These are phyloP conservation scores for Phrynocephalus vlangalii DNA, from an alignment of 2,797 vertebrate species.

Conservation along the genomic window DNA sequence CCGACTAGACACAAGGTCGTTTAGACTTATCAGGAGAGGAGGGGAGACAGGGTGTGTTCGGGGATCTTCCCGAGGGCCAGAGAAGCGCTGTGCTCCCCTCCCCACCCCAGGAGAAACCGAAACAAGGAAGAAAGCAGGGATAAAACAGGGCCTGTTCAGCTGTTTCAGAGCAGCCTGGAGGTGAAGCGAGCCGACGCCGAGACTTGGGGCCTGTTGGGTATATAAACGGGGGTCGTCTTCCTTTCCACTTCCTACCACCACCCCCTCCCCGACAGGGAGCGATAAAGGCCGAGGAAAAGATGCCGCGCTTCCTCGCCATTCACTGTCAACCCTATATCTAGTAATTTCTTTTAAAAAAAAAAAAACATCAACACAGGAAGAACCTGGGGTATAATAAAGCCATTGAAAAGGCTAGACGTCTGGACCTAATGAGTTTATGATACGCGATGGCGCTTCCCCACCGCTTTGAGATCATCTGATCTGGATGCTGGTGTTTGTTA, in stretches of 20 bases:
- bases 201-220: conserved; percentile 63
- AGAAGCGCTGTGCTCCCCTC: conserved; percentile 50
- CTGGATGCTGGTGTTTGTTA: conserved; percentile 90
- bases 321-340: conserved; percentile 87
- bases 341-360: conserved; percentile 89
- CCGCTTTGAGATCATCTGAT: conserved; percentile 90
- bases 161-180: conserved; percentile 47
- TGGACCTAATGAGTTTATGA: conserved; percentile 99
- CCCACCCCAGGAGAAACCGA: conserved; percentile 47
- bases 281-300: conserved; percentile 78
- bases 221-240: not conserved
- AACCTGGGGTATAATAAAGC: conserved; percentile 93
- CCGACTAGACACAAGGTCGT: too few species aligned
- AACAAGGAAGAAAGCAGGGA: conserved; percentile 68
- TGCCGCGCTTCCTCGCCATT: conserved; percentile 86
- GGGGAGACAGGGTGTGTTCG: not conserved
- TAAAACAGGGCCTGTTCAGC: conserved; percentile 64
- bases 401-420: conserved; percentile 98
- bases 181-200: conserved; percentile 52
- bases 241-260: too few species aligned
- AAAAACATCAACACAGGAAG: conserved; percentile 88
- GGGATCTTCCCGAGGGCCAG: conserved; percentile 77
- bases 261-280: conserved; percentile 46
- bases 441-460: conserved; percentile 83
- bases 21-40: too few species aligned